Conservation (phyloP, 2,797 vertebrate species). For the Okamejei kenojei region DNA sequence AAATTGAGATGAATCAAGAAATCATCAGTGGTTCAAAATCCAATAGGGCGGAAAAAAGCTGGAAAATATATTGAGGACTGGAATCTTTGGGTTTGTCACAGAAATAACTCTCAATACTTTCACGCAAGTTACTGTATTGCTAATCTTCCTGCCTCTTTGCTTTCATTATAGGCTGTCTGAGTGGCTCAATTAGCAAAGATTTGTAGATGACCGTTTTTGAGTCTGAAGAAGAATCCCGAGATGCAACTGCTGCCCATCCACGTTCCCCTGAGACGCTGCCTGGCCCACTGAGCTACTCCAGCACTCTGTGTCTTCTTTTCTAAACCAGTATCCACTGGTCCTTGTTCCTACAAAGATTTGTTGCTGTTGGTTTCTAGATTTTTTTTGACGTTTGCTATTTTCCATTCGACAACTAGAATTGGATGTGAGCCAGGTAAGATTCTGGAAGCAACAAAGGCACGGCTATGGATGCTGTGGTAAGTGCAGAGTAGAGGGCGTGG, state of each 20-base stretch:
- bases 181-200: not conserved
- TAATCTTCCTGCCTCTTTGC: not conserved
- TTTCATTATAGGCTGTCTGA: not conserved
- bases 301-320: too few relatives aligned
- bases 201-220: not conserved
- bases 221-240: too few relatives aligned
- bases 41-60: not conserved
- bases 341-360: too few relatives aligned
- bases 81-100: not conserved
- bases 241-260: too few relatives aligned
- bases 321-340: too few relatives aligned
- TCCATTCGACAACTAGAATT: not conserved
- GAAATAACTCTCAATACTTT: not conserved
- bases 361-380: not conserved
- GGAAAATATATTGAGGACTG: not conserved
- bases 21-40: not conserved
- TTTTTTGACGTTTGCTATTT: not conserved
- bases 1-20: not conserved
- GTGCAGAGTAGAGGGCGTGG: too few relatives aligned
- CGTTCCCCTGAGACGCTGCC: too few relatives aligned
- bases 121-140: not conserved
- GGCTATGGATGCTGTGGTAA: too few relatives aligned
- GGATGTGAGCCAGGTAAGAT: not conserved
- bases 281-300: too few relatives aligned
- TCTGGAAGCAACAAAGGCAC: too few relatives aligned